Evolutionary conservation across 1,140 invertebrate species (phyloP).

Genomic region (Papilio polytes): DNA sequence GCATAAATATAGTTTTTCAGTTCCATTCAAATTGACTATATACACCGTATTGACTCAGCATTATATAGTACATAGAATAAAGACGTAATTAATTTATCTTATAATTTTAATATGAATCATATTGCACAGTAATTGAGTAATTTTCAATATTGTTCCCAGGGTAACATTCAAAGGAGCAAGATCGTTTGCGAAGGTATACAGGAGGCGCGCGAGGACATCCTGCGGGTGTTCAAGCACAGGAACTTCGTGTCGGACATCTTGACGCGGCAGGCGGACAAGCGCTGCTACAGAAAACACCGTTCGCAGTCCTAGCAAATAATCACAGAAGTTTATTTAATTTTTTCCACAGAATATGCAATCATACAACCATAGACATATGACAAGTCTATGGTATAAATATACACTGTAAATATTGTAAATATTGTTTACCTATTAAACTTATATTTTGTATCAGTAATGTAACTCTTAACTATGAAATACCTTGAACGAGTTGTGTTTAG

Average conservation of each 20-base stretch:
- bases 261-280: slow-evolving; percentile 94
- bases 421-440: slow-evolving; percentile 40
- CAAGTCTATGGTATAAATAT: background rate
- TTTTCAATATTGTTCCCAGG: slow-evolving; percentile 82
- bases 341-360: slow-evolving; percentile 45
- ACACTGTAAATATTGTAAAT: slow-evolving; percentile 53
- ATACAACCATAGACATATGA: slow-evolving; percentile 6
- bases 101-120: background rate
- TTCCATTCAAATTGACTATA: too few relatives aligned
- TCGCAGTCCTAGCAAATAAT: slow-evolving; percentile 76
- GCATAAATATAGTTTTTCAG: too few relatives aligned
- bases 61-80: too few relatives aligned
- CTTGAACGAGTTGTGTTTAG: slow-evolving; percentile 60
- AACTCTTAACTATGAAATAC: slow-evolving; percentile 41
- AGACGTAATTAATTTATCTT: background rate
- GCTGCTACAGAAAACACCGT: slow-evolving; percentile 93
- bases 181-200: slow-evolving; percentile 96
- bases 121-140: background rate
- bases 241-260: slow-evolving; percentile 94
- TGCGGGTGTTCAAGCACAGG: slow-evolving; percentile 96
- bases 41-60: too few relatives aligned
- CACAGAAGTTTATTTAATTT: background rate
- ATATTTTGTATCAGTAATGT: slow-evolving; percentile 33
- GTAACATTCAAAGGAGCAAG: slow-evolving; percentile 97
- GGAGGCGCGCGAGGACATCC: slow-evolving; percentile 93